Conservation (phyloP, 2,797 vertebrate species). For the Mus minutoides region DNA sequence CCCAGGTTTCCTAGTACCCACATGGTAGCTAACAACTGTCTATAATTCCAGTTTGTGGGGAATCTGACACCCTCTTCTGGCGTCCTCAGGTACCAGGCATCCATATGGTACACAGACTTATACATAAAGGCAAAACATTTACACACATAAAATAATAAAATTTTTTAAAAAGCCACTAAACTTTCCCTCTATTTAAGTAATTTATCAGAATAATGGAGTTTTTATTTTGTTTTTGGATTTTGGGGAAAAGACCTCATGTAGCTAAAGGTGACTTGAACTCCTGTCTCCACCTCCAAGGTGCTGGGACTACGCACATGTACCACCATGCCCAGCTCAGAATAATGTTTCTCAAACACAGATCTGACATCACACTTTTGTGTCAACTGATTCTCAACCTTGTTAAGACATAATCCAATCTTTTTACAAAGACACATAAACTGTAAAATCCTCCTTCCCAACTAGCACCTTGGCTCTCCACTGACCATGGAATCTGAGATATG, state of each 20-base stretch:
- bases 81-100: neutral
- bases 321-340: neutral
- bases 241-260: neutral
- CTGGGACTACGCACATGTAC: neutral
- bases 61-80: neutral
- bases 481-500: neutral
- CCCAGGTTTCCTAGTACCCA: neutral
- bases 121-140: neutral
- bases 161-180: neutral
- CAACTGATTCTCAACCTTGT: neutral
- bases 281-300: neutral
- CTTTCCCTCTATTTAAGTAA: neutral
- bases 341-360: constrained; percentile 8
- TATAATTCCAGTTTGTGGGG: neutral
- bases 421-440: neutral
- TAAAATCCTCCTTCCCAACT: neutral
- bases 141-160: neutral
- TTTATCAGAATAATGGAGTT: neutral
- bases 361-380: neutral
- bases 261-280: neutral
- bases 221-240: neutral
- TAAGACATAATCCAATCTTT: neutral
- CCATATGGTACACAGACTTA: neutral
- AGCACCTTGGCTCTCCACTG: neutral
- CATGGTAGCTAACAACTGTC: neutral